Percentiles rank a stretch among this genome's conserved stretches.
phyloP scores from a whole-genome alignment of 2,113 vertebrate genomes.

The Spea bombifrons region DNA sequence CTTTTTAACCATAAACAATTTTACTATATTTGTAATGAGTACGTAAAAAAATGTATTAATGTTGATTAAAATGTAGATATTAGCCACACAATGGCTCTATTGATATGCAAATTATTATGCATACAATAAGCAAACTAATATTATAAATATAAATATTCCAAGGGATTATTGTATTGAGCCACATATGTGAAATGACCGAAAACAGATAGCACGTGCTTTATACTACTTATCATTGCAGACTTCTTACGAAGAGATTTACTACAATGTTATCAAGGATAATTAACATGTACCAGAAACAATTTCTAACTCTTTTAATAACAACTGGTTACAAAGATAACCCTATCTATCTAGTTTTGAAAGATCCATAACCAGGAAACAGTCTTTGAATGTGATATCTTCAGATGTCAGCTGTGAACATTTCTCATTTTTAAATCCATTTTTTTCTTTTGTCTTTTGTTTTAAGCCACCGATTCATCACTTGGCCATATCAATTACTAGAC shows the following conservation, averaged over 20 bases:
- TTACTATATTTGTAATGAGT: no score
- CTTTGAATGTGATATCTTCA: conserved; percentile 11
- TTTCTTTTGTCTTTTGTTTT: no score
- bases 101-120: no score
- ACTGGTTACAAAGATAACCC: conserved; percentile 20
- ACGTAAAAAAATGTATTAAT: no score
- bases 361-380: conserved; percentile 8
- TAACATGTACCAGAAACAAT: conserved; percentile 20
- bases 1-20: no score
- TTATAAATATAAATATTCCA: no score
- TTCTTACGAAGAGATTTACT: conserved; percentile 12
- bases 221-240: conserved; percentile 19
- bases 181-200: neutral
- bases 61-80: no score
- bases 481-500: neutral
- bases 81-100: no score
- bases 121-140: no score
- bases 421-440: neutral
- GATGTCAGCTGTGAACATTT: conserved; percentile 4
- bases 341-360: neutral
- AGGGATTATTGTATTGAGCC: no score
- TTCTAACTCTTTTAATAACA: conserved; percentile 19
- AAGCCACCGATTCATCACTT: neutral
- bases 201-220: neutral
- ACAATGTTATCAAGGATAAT: conserved; percentile 34